phyloP scores from a whole-genome alignment of 2,888 invertebrate genomes.

The Schizaphis graminum region DNA sequence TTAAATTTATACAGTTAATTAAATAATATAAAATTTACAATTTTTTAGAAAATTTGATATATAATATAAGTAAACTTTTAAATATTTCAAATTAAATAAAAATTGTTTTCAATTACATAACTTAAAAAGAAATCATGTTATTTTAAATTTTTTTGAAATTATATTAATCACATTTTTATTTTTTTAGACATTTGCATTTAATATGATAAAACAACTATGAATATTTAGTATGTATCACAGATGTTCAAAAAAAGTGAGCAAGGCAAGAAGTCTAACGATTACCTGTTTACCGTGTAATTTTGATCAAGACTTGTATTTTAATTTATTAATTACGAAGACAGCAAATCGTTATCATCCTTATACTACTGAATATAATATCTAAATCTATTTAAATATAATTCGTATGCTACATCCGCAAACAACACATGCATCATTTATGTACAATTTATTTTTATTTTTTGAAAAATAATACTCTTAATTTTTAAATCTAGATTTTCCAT shows the following conservation, averaged over 20 bases:
- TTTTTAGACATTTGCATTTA: not conserved
- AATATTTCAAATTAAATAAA: not conserved
- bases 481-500: constrained; percentile 29
- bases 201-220: not conserved
- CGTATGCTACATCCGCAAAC: constrained; percentile 31
- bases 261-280: not conserved
- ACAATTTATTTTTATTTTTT: not conserved
- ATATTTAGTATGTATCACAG: not conserved
- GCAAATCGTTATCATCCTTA: constrained; percentile 38
- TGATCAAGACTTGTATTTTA: constrained; percentile 39
- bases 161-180: not conserved
- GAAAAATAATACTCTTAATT: constrained; percentile 55
- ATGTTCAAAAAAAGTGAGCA: not conserved
- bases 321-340: constrained; percentile 36
- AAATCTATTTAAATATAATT: constrained; percentile 10
- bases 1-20: not conserved
- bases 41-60: not conserved
- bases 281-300: constrained; percentile 22
- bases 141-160: not conserved
- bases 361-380: not conserved
- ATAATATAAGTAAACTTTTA: not conserved
- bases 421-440: constrained; percentile 18
- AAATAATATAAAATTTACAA: not conserved
- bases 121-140: not conserved
- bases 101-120: not conserved